phyloP scores from a whole-genome alignment of 2,797 vertebrate genomes.

The Pitangus sulphuratus region DNA sequence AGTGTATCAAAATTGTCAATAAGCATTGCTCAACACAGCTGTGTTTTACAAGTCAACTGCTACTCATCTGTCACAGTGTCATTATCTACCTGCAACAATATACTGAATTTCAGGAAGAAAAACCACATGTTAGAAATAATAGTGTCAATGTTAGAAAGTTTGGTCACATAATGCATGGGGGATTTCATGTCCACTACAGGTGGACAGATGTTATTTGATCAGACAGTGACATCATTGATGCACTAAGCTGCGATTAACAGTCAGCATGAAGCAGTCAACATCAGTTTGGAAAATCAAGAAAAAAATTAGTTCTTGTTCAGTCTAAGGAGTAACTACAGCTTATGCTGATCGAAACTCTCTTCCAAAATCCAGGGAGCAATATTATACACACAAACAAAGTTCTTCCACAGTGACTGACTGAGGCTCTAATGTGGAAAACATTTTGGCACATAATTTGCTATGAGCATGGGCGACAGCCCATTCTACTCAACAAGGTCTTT shows the following conservation, averaged over 20 bases:
- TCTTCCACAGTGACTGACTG: neutral
- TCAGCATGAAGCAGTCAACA: neutral
- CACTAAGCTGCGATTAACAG: neutral
- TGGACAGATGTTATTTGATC: neutral
- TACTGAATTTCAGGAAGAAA: neutral
- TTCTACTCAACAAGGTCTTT: neutral
- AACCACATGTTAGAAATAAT: neutral
- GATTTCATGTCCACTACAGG: neutral
- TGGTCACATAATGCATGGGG: neutral
- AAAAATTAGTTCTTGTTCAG: neutral
- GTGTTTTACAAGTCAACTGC: neutral
- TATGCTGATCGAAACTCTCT: neutral
- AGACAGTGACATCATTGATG: neutral
- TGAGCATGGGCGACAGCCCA: neutral
- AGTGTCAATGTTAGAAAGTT: neutral
- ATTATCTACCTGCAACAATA: neutral
- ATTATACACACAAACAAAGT: neutral
- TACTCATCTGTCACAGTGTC: conserved; percentile 20
- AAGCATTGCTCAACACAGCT: conserved; percentile 1
- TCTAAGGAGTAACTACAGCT: neutral
- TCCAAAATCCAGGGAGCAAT: neutral
- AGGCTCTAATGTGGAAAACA: neutral
- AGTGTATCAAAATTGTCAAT: conserved; percentile 33
- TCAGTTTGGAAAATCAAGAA: neutral
- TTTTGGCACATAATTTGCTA: neutral